A percentile compares a stretch with the other conserved stretches of the same genome.
Conservation (phyloP, 2,113 vertebrate species). For the Cepphus grylle region DNA sequence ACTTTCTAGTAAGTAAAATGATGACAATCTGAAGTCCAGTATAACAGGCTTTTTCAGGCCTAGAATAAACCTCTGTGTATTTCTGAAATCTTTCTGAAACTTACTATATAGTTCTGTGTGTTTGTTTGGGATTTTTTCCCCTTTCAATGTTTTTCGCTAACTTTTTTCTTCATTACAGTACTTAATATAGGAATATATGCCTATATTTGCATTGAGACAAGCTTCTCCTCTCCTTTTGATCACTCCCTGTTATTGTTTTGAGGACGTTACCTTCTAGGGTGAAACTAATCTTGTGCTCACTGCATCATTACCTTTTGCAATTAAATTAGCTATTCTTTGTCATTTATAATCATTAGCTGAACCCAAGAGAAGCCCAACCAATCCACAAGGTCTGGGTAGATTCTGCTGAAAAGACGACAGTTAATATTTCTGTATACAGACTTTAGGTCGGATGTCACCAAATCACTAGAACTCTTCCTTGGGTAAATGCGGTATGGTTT, state of each 20-base stretch:
- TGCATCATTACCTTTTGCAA: conserved; percentile 71
- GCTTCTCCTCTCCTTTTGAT: background rate
- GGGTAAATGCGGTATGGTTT: background rate
- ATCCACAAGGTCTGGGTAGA: background rate
- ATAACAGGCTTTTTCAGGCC: background rate
- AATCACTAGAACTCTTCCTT: background rate
- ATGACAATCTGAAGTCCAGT: background rate
- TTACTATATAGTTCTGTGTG: background rate
- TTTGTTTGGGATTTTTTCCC: background rate
- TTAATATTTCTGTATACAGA: background rate
- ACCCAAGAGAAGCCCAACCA: background rate
- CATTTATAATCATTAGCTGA: conserved; percentile 68
- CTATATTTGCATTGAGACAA: conserved; percentile 3
- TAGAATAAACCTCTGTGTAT: background rate
- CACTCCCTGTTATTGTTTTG: conserved; percentile 29
- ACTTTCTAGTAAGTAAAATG: background rate
- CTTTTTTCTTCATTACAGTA: background rate
- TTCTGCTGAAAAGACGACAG: background rate
- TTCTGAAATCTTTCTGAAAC: background rate
- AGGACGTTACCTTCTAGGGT: conserved; percentile 55
- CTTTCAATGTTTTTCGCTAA: background rate
- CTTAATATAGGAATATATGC: background rate
- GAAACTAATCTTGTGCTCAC: conserved; percentile 60
- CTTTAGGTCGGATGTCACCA: background rate
- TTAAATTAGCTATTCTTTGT: conserved; percentile 62